phyloP scores from a whole-genome alignment of 2,888 invertebrate species.

The Pammene fasciana region DNA sequence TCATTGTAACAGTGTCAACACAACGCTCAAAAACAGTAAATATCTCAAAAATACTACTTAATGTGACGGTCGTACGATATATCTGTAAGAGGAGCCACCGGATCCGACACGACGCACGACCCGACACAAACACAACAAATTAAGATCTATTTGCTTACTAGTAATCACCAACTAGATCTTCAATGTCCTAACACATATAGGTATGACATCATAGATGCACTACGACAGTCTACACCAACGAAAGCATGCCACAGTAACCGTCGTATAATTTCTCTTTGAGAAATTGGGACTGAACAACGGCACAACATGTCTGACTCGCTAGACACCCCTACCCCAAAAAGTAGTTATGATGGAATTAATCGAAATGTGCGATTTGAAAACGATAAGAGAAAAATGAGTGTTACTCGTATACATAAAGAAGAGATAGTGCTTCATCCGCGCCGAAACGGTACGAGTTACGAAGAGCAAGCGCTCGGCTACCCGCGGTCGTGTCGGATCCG shows the following conservation, averaged over 20 bases:
- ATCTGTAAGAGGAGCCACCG: constrained; percentile 28
- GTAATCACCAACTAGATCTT: not conserved
- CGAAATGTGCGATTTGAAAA: constrained; percentile 1
- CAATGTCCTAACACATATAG: constrained; percentile 5
- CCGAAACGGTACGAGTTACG: not conserved
- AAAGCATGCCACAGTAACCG: constrained; percentile 6
- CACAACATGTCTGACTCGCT: not conserved
- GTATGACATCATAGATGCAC: constrained; percentile 9
- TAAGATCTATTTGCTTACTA: not conserved
- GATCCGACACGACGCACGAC: constrained; percentile 24
- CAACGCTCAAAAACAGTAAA: constrained; percentile 62
- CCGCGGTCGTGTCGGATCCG: constrained; percentile 35
- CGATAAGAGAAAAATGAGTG: not conserved
- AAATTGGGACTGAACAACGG: constrained; percentile 6
- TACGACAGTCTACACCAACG: constrained; percentile 15
- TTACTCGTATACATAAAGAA: not conserved
- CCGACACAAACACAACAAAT: constrained; percentile 2
- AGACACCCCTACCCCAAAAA: not conserved
- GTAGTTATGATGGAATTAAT: not conserved
- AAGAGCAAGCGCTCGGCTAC: not conserved
- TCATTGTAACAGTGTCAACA: constrained; percentile 39
- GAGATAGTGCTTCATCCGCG: constrained; percentile 7
- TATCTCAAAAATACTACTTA: constrained; percentile 64
- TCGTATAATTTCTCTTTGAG: not conserved
- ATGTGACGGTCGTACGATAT: constrained; percentile 45